Evolutionary conservation across 2,888 invertebrate species (phyloP).

Genomic region (Stegophylla sp.): DNA sequence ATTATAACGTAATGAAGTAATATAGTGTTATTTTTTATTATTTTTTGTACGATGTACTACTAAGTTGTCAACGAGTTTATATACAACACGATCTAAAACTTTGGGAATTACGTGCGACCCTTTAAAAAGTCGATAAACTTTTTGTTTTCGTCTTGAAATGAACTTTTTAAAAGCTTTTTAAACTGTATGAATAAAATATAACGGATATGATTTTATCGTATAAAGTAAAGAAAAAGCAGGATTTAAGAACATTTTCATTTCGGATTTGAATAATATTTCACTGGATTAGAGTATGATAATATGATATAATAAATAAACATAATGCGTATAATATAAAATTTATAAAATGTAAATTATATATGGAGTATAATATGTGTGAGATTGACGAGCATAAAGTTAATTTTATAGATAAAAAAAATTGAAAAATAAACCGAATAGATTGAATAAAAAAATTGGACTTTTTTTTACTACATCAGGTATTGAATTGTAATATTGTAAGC

Average conservation of each 20-base stretch:
- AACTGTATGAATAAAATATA: background rate
- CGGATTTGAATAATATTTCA: background rate
- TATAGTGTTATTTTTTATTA: constrained; percentile 7
- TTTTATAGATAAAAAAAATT: background rate
- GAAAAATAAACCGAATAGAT: background rate
- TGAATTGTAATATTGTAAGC: too few relatives aligned
- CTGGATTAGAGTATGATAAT: too few relatives aligned
- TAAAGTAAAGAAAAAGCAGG: background rate
- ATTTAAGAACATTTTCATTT: background rate
- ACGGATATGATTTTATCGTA: constrained; percentile 26
- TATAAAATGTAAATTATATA: too few relatives aligned
- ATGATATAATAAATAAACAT: too few relatives aligned
- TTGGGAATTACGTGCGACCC: constrained; percentile 2
- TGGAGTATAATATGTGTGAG: too few relatives aligned
- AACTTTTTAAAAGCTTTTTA: constrained; percentile 20
- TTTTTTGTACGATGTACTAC: constrained; percentile 14
- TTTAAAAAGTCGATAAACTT: constrained; percentile 23
- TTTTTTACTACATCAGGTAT: too few relatives aligned
- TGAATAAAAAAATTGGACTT: too few relatives aligned
- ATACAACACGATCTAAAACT: constrained; percentile 9
- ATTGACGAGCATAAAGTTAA: too few relatives aligned
- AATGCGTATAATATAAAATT: too few relatives aligned
- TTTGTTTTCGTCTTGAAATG: background rate
- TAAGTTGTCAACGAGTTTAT: background rate
- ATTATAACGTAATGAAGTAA: constrained; percentile 11